Conservation (phyloP, 2,888 invertebrate genomes). For the Antitype chi region DNA sequence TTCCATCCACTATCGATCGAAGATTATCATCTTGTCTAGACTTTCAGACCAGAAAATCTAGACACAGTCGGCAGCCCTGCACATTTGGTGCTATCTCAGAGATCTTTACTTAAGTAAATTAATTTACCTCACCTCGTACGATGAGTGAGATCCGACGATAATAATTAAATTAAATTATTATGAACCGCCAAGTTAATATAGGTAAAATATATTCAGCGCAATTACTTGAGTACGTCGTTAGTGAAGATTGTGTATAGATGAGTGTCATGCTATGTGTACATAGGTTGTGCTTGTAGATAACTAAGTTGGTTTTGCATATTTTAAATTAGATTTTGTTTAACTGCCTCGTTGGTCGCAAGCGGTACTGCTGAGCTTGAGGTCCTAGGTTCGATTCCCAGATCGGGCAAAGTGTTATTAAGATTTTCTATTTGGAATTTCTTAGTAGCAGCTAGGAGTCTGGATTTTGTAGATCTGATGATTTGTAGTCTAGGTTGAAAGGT, state of each 20-base stretch:
- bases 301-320: slow-evolving; percentile 5
- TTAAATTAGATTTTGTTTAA: not conserved
- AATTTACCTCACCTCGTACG: slow-evolving; percentile 63
- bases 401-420: not conserved
- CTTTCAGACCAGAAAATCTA: slow-evolving; percentile 17
- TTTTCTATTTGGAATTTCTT: no score
- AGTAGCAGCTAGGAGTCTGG: no score
- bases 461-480: no score
- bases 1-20: slow-evolving; percentile 11
- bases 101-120: slow-evolving; percentile 68
- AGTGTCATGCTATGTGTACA: not conserved
- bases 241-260: slow-evolving; percentile 4
- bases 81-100: slow-evolving; percentile 47
- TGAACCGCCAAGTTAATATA: slow-evolving; percentile 55
- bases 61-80: slow-evolving; percentile 54
- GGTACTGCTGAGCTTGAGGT: no score
- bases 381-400: not conserved
- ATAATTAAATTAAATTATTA: slow-evolving; percentile 64
- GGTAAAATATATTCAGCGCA: slow-evolving; percentile 53
- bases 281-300: slow-evolving; percentile 5
- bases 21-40: slow-evolving; percentile 43
- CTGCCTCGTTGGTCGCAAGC: not conserved
- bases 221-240: slow-evolving; percentile 31
- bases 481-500: no score
- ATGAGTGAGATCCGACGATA: slow-evolving; percentile 64